phyloP scores from a whole-genome alignment of 2,888 invertebrate genomes.

The Cacoxenus indagator region DNA sequence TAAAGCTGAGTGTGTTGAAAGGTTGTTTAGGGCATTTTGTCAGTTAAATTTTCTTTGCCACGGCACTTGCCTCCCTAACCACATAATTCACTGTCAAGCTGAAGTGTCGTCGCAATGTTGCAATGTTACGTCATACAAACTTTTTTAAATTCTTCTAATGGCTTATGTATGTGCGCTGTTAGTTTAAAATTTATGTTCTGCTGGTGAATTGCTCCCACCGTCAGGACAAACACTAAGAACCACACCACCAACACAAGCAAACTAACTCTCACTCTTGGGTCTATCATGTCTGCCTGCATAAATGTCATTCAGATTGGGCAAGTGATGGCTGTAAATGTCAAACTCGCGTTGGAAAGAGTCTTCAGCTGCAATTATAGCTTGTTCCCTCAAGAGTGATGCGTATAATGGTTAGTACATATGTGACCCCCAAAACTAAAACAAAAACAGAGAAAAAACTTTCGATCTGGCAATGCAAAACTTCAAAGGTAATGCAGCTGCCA shows the following conservation, averaged over 20 bases:
- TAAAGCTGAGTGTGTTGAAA: neutral
- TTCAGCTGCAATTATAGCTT: conserved; percentile 64
- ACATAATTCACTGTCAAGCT: too few relatives aligned
- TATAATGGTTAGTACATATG: conserved; percentile 60
- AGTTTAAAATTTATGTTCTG: conserved; percentile 64
- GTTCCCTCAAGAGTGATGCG: conserved; percentile 54
- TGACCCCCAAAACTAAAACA: conserved; percentile 27
- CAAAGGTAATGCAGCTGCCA: neutral
- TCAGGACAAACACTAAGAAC: conserved; percentile 49
- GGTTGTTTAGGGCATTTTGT: conserved; percentile 14
- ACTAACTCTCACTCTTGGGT: neutral
- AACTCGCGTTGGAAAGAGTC: conserved; percentile 55
- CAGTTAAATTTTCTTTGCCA: conserved; percentile 7
- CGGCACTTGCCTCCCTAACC: too few relatives aligned
- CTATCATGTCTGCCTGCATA: too few relatives aligned
- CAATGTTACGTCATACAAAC: neutral
- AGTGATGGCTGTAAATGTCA: conserved; percentile 67
- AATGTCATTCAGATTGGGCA: conserved; percentile 33
- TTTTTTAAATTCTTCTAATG: conserved; percentile 35
- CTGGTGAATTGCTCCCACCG: conserved; percentile 56
- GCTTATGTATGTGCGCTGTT: conserved; percentile 42
- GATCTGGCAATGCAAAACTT: neutral
- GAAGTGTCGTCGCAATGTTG: too few relatives aligned
- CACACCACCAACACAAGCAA: neutral
- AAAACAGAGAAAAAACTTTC: neutral